Evolutionary conservation across 2,797 vertebrate species (phyloP).

Genomic region (Spinus olivaceus): DNA sequence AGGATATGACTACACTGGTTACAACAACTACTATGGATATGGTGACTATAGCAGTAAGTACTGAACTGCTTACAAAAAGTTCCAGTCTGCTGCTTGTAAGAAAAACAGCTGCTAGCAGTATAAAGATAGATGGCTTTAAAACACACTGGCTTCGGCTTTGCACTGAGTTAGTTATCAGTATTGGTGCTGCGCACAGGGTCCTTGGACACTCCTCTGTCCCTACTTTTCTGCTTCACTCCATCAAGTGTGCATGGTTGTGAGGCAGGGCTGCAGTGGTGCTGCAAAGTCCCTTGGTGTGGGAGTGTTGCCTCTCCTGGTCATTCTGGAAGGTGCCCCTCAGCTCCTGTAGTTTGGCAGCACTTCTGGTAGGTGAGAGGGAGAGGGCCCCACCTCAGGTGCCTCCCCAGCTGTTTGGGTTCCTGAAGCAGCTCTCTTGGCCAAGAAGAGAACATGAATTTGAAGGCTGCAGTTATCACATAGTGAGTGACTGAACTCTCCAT

Average conservation of each 20-base stretch:
- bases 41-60: slow-evolving; percentile 97
- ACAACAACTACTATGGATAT: slow-evolving; percentile 99
- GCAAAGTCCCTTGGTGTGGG: background rate
- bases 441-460: background rate
- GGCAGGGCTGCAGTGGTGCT: background rate
- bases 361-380: background rate
- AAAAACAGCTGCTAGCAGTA: slow-evolving; percentile 7
- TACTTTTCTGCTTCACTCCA: accelerated
- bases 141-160: background rate
- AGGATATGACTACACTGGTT: slow-evolving; percentile 96
- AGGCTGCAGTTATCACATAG: accelerated
- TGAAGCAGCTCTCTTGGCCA: background rate
- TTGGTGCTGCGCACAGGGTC: background rate
- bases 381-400: background rate
- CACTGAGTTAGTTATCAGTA: background rate
- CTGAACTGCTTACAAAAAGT: slow-evolving; percentile 24
- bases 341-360: background rate
- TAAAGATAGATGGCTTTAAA: background rate
- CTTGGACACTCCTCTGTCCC: background rate
- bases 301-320: background rate
- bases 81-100: background rate
- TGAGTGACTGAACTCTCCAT: background rate
- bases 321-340: background rate
- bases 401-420: background rate
- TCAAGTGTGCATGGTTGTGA: background rate